Evolutionary conservation across 2,797 vertebrate genomes (phyloP).

Genomic region (Enteromius argenteus): DNA sequence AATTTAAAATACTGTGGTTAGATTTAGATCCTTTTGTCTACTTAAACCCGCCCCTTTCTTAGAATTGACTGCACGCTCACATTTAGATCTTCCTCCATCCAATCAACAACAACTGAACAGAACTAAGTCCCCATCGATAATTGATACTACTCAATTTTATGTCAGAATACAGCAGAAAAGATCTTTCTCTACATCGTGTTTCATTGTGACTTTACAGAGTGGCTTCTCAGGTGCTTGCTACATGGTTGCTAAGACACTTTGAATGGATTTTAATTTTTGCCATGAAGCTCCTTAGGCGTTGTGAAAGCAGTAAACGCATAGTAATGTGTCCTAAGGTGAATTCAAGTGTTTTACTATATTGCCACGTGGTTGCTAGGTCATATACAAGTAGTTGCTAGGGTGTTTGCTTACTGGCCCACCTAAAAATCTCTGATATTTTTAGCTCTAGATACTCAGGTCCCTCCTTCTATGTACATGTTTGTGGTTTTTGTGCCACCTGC

Average conservation of each 20-base stretch:
- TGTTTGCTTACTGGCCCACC: background rate
- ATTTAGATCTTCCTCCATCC: background rate
- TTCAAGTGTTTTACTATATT: too few relatives aligned
- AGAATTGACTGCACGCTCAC: background rate
- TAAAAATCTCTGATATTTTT: background rate
- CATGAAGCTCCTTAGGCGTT: background rate
- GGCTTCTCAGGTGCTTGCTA: background rate
- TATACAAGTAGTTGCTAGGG: background rate
- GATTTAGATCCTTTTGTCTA: background rate
- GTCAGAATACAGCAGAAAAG: background rate
- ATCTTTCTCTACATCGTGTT: background rate
- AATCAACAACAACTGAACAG: background rate
- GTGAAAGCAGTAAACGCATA: background rate
- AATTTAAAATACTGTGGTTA: background rate
- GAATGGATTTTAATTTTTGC: background rate
- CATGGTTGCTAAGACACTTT: background rate
- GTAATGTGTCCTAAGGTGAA: too few relatives aligned
- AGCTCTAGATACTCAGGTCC: background rate
- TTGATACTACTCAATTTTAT: accelerated
- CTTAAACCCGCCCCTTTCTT: background rate
- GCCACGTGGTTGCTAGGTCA: background rate
- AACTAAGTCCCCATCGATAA: background rate
- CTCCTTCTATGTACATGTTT: background rate
- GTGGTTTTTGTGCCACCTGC: background rate
- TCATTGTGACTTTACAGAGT: background rate